phyloP scores from a whole-genome alignment of 2,113 vertebrate species.

The Crotalus tigris region DNA sequence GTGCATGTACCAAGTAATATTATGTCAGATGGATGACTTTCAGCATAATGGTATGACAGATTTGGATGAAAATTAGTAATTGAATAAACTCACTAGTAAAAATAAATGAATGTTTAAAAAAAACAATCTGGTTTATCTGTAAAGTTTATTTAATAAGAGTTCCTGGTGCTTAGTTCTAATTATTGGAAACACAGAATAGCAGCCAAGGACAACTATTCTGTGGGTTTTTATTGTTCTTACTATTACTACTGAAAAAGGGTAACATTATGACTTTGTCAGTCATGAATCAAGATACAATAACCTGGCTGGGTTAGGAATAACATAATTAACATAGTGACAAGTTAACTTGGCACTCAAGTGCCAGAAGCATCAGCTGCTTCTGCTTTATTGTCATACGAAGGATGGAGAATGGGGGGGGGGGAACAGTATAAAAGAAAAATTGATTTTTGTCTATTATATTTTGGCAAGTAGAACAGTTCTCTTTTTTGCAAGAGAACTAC shows the following conservation, averaged over 20 bases:
- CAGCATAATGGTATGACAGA: neutral
- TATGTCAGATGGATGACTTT: neutral
- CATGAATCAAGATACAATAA: neutral
- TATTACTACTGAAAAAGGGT: slow-evolving; percentile 7
- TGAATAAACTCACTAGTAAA: neutral
- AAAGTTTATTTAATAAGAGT: slow-evolving; percentile 3
- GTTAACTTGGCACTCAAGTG: slow-evolving; percentile 10
- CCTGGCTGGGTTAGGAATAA: slow-evolving; percentile 5
- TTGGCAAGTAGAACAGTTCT: slow-evolving; percentile 2
- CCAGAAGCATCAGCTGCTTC: slow-evolving; percentile 2
- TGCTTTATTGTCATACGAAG: slow-evolving; percentile 27
- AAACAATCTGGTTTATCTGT: neutral
- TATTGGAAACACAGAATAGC: neutral
- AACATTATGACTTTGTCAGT: neutral
- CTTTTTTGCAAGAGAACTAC: slow-evolving; percentile 26
- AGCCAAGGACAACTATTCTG: neutral
- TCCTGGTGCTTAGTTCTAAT: neutral
- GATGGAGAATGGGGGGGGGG: slow-evolving; percentile 7
- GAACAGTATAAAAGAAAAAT: slow-evolving; percentile 21
- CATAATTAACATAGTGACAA: slow-evolving; percentile 12
- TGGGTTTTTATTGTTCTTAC: neutral
- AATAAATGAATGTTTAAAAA: neutral
- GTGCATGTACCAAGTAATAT: neutral
- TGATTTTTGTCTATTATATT: slow-evolving; percentile 45
- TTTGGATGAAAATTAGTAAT: neutral